Evolutionary conservation across 2,113 vertebrate species (phyloP).

Genomic region (Xyliphius kryptos): DNA sequence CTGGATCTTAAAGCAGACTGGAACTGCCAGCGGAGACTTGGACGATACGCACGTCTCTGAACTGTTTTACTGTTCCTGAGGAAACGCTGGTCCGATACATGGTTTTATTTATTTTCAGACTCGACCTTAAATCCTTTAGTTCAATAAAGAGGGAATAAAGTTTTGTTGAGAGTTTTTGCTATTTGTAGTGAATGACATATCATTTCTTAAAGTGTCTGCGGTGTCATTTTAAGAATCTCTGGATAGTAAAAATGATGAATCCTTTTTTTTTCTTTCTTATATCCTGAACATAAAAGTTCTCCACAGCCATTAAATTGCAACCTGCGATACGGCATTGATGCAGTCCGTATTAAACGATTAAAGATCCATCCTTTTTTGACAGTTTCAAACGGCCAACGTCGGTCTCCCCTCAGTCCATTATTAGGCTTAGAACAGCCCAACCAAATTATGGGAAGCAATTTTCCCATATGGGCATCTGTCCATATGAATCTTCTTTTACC

Average conservation of each 20-base stretch:
- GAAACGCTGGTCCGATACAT: neutral
- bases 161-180: no score
- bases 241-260: no score
- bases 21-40: neutral
- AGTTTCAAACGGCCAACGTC: conserved; percentile 4
- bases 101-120: neutral
- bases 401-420: conserved; percentile 11
- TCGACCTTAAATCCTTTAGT: neutral
- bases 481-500: conserved; percentile 31
- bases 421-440: conserved; percentile 23
- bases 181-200: no score
- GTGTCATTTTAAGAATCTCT: no score
- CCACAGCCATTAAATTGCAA: no score
- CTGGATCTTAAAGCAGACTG: neutral
- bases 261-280: no score
- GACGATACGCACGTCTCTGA: neutral
- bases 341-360: neutral
- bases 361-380: conserved; percentile 3
- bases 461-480: conserved; percentile 16
- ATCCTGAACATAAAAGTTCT: no score
- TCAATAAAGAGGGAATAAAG: neutral
- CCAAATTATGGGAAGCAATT: conserved; percentile 22
- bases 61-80: neutral
- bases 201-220: no score
- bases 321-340: no score